These are phyloP conservation scores for Clitarchus hookeri DNA, from an alignment of 2,888 invertebrate species.

Conservation along the genomic window DNA sequence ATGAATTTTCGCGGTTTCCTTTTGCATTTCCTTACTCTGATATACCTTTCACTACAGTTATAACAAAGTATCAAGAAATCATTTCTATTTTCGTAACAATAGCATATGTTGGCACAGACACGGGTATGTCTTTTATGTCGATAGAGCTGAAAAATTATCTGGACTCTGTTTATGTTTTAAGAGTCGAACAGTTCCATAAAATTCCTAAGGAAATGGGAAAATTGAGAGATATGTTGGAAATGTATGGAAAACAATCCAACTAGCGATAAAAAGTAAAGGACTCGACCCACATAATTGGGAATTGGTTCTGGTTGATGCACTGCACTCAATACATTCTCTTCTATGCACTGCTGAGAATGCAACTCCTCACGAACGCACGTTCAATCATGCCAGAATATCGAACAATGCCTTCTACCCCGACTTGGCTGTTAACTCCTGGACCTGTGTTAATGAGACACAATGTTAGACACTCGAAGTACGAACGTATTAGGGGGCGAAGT, in stretches of 20 bases:
- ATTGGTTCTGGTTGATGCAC: too few species aligned
- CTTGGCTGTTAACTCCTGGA: too few species aligned
- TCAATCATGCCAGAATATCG: constrained; percentile 38
- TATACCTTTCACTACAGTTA: background rate
- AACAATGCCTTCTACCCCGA: constrained; percentile 39
- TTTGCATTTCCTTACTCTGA: too few species aligned
- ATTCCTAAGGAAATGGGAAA: constrained; percentile 1
- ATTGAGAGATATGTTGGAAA: constrained; percentile 17
- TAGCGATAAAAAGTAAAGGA: constrained; percentile 16
- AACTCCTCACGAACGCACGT: constrained; percentile 36
- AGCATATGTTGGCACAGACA: background rate
- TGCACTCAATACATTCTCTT: constrained; percentile 20
- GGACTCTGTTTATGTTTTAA: background rate
- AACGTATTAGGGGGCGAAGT: constrained; percentile 43
- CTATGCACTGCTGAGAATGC: constrained; percentile 33
- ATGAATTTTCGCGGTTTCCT: background rate
- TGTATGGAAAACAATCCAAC: constrained; percentile 18
- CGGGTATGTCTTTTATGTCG: background rate
- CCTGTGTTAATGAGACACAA: constrained; percentile 38
- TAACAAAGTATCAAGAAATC: background rate
- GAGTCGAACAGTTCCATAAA: background rate
- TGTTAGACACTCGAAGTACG: constrained; percentile 39
- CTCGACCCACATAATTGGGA: constrained; percentile 21
- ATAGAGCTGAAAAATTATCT: background rate
- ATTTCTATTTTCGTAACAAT: background rate